Evolutionary conservation across 2,113 vertebrate genomes (phyloP), one percentile per base, ranked within the genome.

Genomic region (Calyptomena viridis): DNA sequence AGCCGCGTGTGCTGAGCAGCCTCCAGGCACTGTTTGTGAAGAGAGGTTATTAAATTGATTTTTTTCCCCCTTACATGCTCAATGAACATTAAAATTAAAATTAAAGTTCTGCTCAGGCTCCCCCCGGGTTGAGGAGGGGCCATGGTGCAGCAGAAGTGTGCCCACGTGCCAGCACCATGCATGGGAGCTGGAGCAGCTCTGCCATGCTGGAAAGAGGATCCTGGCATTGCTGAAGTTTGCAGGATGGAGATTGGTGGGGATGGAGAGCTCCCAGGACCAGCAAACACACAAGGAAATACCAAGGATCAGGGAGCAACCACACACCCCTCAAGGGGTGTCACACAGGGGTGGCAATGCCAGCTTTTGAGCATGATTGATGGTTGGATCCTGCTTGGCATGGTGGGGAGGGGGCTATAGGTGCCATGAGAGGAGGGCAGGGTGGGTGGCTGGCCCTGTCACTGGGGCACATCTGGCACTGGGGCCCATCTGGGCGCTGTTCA

Each of bases 11-110:
- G 73, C 93, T 3, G 30, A 60, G 87, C 94, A 80, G 90, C 93
- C 94, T 78, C 87, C 77, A 58, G 96, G 96, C 92, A 3, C 90
- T 90, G 86, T 83, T 88, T 93, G 91, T 68, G 82, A 93, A 67
- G 84, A 92, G 94, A 91, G 73, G 89, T 93, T 95, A 96, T 96
- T 95, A 91, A 76, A 96, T 93, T 89, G 95, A 95, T 96, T 95
- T 94, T 85, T n/a, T 46, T 67, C 4, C 69, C 90, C 82, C 95
- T 96, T 94, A 94, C 94, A 91, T 96, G 96, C 96, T 94, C 94
- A 88, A 92, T 96, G 97, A 96, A 93, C 96, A 97, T 97, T 96
- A 94, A 96, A 95, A n/a, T n/a, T n/a, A n/a, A n/a, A n/a, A 97
- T 97, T 92, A 94, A 96, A 94, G 93, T 95, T 96, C 78, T 94